These are phyloP conservation scores for Sebastes vulpes DNA, from an alignment of 2,797 vertebrate species.

Conservation along the genomic window DNA sequence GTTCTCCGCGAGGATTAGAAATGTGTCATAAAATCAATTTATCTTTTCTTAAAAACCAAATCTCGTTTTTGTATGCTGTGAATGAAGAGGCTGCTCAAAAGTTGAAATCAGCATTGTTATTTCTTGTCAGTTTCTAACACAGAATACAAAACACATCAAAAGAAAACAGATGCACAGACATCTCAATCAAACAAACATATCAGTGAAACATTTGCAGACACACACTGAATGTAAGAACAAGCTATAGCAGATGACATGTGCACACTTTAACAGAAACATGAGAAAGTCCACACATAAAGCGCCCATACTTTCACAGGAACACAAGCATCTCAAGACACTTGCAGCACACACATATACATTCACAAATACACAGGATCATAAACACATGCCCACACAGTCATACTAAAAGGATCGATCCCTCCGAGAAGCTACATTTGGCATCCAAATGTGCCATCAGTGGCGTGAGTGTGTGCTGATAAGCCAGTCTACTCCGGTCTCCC, in stretches of 20 bases:
- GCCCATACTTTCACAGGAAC: neutral
- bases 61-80: neutral
- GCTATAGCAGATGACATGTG: neutral
- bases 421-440: slow-evolving; percentile 29
- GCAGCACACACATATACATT: neutral
- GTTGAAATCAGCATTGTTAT: neutral
- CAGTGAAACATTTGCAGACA: neutral
- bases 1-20: neutral
- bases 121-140: neutral
- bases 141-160: neutral
- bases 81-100: neutral
- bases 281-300: neutral
- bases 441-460: slow-evolving; percentile 52
- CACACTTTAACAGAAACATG: neutral
- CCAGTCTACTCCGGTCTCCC: slow-evolving; percentile 63
- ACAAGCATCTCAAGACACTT: neutral
- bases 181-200: neutral
- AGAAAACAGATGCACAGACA: neutral
- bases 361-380: neutral
- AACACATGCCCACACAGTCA: neutral
- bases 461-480: slow-evolving; percentile 50
- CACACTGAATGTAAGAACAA: neutral
- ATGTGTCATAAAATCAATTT: neutral
- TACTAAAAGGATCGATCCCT: slow-evolving; percentile 14
- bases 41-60: neutral